Evolutionary conservation across 2,888 invertebrate species (phyloP).

Genomic region (Prostheceraeus crozeri): DNA sequence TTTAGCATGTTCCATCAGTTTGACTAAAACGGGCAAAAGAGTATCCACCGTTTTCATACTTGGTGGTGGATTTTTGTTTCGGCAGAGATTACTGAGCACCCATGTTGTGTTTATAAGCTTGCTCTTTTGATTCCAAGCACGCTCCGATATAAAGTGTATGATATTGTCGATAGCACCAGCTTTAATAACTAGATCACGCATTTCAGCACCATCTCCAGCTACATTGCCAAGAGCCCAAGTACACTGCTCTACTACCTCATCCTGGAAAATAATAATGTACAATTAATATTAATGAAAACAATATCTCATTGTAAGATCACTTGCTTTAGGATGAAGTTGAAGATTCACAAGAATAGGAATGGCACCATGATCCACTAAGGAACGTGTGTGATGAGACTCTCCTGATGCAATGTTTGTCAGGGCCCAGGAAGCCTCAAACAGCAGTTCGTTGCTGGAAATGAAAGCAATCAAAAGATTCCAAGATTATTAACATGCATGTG

Average conservation of each 20-base stretch:
- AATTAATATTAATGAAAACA: too few relatives aligned
- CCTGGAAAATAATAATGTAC: too few relatives aligned
- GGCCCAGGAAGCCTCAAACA: slow-evolving; percentile 96
- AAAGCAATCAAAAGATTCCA: slow-evolving; percentile 16
- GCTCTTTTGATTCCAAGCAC: neutral
- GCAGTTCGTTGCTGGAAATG: slow-evolving; percentile 52
- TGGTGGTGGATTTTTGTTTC: slow-evolving; percentile 85
- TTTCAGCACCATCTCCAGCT: slow-evolving; percentile 64
- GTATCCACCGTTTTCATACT: slow-evolving; percentile 68
- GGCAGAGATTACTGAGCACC: slow-evolving; percentile 85
- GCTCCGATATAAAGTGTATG: too few relatives aligned
- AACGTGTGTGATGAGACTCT: slow-evolving; percentile 77
- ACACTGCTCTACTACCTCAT: slow-evolving; percentile 61
- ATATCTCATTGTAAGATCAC: too few relatives aligned
- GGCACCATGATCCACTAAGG: slow-evolving; percentile 77
- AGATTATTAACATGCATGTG: slow-evolving; percentile 27
- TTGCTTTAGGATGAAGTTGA: slow-evolving; percentile 61
- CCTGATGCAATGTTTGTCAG: slow-evolving; percentile 95
- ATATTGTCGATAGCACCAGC: slow-evolving; percentile 66
- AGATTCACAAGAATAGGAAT: slow-evolving; percentile 72
- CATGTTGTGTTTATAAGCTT: slow-evolving; percentile 62
- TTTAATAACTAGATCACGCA: slow-evolving; percentile 73
- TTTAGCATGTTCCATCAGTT: slow-evolving; percentile 63
- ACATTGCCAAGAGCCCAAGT: slow-evolving; percentile 97
- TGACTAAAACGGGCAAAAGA: slow-evolving; percentile 69